These are phyloP conservation scores for Junco hyemalis DNA, from an alignment of 2,113 vertebrate species.

Conservation along the genomic window DNA sequence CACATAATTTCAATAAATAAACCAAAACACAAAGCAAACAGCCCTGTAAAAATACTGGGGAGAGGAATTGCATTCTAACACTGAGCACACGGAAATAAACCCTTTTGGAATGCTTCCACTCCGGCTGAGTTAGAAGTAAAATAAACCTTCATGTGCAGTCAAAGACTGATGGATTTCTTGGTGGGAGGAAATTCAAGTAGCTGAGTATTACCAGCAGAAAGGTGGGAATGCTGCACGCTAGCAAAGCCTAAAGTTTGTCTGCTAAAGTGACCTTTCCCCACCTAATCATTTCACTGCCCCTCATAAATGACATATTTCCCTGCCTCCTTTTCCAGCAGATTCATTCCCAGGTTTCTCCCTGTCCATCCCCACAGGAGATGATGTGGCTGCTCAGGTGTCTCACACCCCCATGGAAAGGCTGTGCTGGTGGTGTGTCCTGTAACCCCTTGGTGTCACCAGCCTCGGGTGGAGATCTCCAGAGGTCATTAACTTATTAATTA, in stretches of 20 bases:
- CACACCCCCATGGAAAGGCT: background rate
- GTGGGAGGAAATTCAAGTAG: background rate
- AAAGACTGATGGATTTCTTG: background rate
- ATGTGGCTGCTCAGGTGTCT: background rate
- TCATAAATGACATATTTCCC: background rate
- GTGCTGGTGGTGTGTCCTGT: background rate
- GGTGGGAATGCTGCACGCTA: background rate
- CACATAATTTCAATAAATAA: background rate
- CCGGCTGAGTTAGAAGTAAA: background rate
- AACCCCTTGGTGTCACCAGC: background rate
- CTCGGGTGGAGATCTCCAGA: background rate
- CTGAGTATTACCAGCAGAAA: background rate
- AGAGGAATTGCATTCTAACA: background rate
- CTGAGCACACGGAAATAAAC: background rate
- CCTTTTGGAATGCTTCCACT: background rate
- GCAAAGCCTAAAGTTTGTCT: background rate
- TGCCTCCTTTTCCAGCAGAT: background rate
- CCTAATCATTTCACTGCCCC: background rate
- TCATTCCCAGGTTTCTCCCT: background rate
- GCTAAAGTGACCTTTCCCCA: background rate
- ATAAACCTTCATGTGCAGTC: background rate
- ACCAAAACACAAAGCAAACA: background rate
- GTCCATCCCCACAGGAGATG: background rate
- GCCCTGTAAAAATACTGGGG: background rate
- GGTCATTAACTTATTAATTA: background rate